Percentiles rank a stretch among this genome's conserved stretches.
Evolutionary conservation across 1,140 invertebrate genomes (phyloP).

Genomic region (Anoplophora glabripennis): DNA sequence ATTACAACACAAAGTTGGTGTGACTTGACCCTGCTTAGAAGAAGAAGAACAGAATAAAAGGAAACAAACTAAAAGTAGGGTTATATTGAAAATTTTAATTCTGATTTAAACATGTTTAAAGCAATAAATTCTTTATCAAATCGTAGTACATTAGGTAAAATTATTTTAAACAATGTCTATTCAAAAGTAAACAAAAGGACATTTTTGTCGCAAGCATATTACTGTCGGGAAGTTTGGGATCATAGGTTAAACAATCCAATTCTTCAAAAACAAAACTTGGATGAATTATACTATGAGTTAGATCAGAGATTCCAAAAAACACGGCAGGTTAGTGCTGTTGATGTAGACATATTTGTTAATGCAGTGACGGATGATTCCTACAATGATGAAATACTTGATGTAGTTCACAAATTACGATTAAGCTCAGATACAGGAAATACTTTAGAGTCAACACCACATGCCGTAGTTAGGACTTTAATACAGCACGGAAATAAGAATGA

Average conservation of each 20-base stretch:
- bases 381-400: slow-evolving; percentile 65
- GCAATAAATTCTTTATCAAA: slow-evolving; percentile 14
- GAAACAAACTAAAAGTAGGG: too few species aligned
- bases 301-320: slow-evolving; percentile 57
- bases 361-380: slow-evolving; percentile 52
- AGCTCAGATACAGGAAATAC: slow-evolving; percentile 66
- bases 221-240: slow-evolving; percentile 66
- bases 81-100: too few species aligned
- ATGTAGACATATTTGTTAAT: slow-evolving; percentile 74
- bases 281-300: slow-evolving; percentile 62
- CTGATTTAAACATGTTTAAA: slow-evolving; percentile 22
- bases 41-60: too few species aligned
- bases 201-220: slow-evolving; percentile 65
- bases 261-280: slow-evolving; percentile 60
- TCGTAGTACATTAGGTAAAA: too few species aligned
- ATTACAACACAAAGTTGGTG: too few species aligned
- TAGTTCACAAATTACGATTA: slow-evolving; percentile 67
- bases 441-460: slow-evolving; percentile 78
- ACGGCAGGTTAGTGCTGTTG: slow-evolving; percentile 62
- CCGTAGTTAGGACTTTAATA: slow-evolving; percentile 68
- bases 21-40: too few species aligned
- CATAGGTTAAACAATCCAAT: slow-evolving; percentile 58
- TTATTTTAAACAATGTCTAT: neutral
- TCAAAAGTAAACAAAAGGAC: slow-evolving; percentile 30
- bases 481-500: slow-evolving; percentile 58